Evolutionary conservation across 2,113 vertebrate species (phyloP).

Genomic region (Canis aureus): DNA sequence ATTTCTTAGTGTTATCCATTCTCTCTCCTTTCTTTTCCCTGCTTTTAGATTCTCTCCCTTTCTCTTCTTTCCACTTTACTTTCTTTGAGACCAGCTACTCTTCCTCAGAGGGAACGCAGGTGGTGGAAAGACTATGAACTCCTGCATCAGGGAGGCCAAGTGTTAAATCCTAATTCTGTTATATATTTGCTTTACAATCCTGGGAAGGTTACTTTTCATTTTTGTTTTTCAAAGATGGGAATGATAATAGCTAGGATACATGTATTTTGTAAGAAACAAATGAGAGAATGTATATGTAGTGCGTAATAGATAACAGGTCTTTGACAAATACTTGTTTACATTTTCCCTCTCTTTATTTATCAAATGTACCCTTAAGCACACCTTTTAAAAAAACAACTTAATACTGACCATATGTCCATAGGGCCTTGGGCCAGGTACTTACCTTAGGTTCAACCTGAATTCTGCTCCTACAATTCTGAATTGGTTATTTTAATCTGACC

Average conservation of each 20-base stretch:
- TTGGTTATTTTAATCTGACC: constrained; percentile 12
- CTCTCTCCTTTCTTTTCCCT: neutral
- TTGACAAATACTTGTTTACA: neutral
- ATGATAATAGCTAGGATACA: neutral
- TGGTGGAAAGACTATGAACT: neutral
- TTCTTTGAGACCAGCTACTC: neutral
- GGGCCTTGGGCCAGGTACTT: neutral
- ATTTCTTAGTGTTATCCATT: neutral
- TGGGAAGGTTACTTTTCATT: neutral
- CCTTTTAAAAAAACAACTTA: constrained; percentile 43
- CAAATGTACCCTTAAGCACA: neutral
- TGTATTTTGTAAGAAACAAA: neutral
- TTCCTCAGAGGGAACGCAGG: neutral
- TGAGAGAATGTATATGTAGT: neutral
- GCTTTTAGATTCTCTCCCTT: neutral
- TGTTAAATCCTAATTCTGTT: neutral
- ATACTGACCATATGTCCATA: neutral
- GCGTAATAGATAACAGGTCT: neutral
- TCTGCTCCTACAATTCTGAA: neutral
- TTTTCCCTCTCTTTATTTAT: neutral
- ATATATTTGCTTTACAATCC: neutral
- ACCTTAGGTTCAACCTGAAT: neutral
- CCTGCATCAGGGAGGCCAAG: neutral
- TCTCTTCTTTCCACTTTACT: neutral
- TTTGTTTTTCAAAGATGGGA: constrained; percentile 17